Evolutionary conservation across 1,140 invertebrate species (phyloP), one percentile per base, ranked within the genome.

Genomic region (Drosophila elegans): DNA sequence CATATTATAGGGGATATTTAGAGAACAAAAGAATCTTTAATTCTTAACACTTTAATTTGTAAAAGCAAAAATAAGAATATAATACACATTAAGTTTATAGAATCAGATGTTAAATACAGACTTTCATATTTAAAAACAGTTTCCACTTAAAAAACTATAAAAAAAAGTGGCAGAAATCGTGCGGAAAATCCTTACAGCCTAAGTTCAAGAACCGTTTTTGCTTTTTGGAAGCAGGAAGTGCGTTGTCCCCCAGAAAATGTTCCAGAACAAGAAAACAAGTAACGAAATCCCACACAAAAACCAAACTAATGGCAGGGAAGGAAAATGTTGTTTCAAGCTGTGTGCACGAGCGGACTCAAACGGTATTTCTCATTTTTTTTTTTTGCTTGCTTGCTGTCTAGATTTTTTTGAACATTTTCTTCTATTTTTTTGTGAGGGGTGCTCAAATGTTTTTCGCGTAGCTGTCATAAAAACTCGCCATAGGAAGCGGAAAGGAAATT

Each of bases 391-490:
- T 56, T 9, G 29, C 52, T 16, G 12, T 32, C 38, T 63, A 46
- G 54, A 51, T 77, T 55, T 60, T 60, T 51, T 51, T 46, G 42
- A 45, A 45, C 36, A 41, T 32, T 38, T 57, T 54, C 27, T 21
- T 53, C 27, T 34, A 10, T 53, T 41, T 62, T 34, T 64, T 16
- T 38, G 32, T 34, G 13, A 34, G 39, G 21, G 39, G 39, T 63
- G 51, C 36, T 61, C 48, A 56, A 71, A 44, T 71, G 67, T 57
- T 81, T 80, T 76, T 64, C 71, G 52, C 52, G 38, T 68, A 68
- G 82, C 83, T 86, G 83, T 86, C 83, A 86, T 86, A 86, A 86
- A 86, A 86, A 86, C 86, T 88, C 83, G 79, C 79, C 71, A 83
- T 82, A 82, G 83, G 79, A 83, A 86, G 78, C 76, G 78, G 60